Conservation (phyloP, 2,113 vertebrate species). For the Hassar affinis region DNA sequence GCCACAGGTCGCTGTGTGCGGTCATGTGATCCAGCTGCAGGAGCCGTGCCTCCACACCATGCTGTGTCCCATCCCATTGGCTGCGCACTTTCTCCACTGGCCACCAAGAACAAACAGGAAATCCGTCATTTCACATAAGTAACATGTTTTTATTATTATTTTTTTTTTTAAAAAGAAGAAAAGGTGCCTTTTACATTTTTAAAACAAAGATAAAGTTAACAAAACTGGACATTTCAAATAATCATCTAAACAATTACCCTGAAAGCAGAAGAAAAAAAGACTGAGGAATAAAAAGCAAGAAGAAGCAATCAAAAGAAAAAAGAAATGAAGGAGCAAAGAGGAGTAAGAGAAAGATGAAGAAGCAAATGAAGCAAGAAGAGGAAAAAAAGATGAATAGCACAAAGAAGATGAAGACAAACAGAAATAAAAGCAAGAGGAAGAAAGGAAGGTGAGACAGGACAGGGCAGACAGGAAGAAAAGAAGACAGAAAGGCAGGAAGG, state of each 20-base stretch:
- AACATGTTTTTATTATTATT: too few species aligned
- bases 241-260: neutral
- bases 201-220: too few species aligned
- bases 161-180: too few species aligned
- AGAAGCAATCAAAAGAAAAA: neutral
- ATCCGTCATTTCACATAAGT: neutral
- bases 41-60: conserved; percentile 83
- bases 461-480: neutral
- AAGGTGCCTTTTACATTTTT: too few species aligned
- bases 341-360: neutral
- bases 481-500: neutral
- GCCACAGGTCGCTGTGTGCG: conserved; percentile 86
- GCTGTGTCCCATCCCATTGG: conserved; percentile 92
- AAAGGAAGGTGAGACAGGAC: neutral
- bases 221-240: too few species aligned
- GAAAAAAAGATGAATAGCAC: neutral
- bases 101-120: conserved; percentile 12
- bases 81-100: conserved; percentile 88
- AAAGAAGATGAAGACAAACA: too few species aligned
- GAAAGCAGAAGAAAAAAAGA: neutral
- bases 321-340: neutral
- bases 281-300: neutral
- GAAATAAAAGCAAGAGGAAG: neutral
- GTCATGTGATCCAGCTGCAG: conserved; percentile 89
- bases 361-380: neutral